phyloP scores from a whole-genome alignment of 1,140 invertebrate genomes.

The Procambarus clarkii region DNA sequence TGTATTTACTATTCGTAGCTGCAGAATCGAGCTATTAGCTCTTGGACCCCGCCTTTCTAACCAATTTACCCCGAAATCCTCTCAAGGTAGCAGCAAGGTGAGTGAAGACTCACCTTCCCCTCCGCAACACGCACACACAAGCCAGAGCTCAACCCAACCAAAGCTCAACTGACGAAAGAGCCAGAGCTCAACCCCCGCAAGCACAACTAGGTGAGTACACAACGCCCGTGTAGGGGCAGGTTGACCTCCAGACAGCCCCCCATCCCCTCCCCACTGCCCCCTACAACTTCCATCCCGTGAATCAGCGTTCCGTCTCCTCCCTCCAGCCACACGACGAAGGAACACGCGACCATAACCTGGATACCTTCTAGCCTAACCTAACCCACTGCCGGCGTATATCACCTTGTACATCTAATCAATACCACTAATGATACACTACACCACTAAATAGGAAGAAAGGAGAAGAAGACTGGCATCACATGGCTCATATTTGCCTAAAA shows the following conservation, averaged over 20 bases:
- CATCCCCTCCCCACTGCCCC: not conserved
- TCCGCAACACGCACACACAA: too few species aligned
- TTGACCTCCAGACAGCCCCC: not conserved
- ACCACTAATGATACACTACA: not conserved
- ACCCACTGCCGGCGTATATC: not conserved
- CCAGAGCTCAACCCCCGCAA: too few species aligned
- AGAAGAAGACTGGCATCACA: not conserved
- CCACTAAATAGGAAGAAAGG: not conserved
- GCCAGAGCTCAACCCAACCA: too few species aligned
- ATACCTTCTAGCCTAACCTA: not conserved
- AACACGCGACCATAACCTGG: not conserved
- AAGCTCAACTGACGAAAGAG: too few species aligned
- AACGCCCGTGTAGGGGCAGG: too few species aligned
- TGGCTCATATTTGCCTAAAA: constrained; percentile 15
- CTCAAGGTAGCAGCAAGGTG: too few species aligned
- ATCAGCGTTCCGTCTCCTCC: not conserved
- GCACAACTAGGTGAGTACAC: too few species aligned
- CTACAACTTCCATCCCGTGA: not conserved
- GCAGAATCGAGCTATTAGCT: too few species aligned
- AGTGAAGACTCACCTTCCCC: too few species aligned
- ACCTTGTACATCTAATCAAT: not conserved
- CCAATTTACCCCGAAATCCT: too few species aligned
- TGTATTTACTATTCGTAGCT: too few species aligned
- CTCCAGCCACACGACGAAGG: not conserved
- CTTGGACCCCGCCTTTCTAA: too few species aligned